Percentiles rank a stretch among this genome's conserved stretches.
These are phyloP conservation scores for Forficula auricularia DNA, from an alignment of 1,140 invertebrate genomes.

Conservation along the genomic window DNA sequence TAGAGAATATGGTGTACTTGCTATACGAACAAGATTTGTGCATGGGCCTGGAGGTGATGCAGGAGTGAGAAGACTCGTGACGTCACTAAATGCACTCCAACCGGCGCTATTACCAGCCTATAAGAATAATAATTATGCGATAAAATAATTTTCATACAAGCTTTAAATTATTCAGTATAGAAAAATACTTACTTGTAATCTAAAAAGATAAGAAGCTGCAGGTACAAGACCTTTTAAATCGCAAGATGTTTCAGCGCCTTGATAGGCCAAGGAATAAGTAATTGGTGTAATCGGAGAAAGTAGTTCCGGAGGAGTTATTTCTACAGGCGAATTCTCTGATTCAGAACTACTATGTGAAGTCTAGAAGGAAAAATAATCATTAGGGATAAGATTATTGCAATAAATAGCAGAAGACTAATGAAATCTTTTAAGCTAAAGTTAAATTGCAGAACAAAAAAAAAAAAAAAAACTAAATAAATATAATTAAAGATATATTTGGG, in stretches of 20 bases:
- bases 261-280: slow-evolving; percentile 24
- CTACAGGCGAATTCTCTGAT: too few species aligned
- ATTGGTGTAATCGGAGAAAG: slow-evolving; percentile 1
- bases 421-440: too few species aligned
- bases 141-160: too few species aligned
- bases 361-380: too few species aligned
- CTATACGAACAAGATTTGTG: slow-evolving; percentile 37
- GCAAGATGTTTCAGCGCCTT: slow-evolving; percentile 30
- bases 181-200: slow-evolving; percentile 34
- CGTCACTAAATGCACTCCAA: slow-evolving; percentile 44
- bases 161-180: neutral
- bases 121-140: neutral
- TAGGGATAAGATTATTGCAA: too few species aligned
- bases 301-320: slow-evolving; percentile 16
- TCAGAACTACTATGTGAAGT: too few species aligned
- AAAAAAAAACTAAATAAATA: too few species aligned
- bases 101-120: slow-evolving; percentile 63
- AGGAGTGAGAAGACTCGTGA: slow-evolving; percentile 39
- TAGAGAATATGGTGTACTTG: slow-evolving; percentile 44
- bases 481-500: too few species aligned
- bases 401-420: too few species aligned
- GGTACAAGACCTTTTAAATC: slow-evolving; percentile 56
- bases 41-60: slow-evolving; percentile 49
- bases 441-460: too few species aligned
- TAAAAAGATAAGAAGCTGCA: slow-evolving; percentile 59